Evolutionary conservation across 2,888 invertebrate genomes (phyloP), one percentile per base, ranked within the genome.

Genomic region (Apeira syringaria): DNA sequence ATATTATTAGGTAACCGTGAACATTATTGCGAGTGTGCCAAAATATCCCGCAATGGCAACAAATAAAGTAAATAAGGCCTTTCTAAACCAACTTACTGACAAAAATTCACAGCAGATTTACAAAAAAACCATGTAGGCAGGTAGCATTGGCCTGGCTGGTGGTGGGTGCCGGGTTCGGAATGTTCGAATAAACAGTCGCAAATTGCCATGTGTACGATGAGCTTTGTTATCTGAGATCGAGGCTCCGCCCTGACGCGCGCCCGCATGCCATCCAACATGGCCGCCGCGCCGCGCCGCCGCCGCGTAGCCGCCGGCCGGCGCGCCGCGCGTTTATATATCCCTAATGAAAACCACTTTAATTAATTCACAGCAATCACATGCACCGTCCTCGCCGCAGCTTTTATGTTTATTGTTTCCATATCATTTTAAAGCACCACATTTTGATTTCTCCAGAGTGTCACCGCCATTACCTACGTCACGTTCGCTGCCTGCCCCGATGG

Each of bases 381-480:
- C 74, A 75, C 68, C 68, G 68, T 67, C 69, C 75, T 73, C 66
- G 68, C 61, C 76, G 68, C 71, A 67, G 81, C 80, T 86, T 87
- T 88, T 86, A 88, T 79, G 82, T 86, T 87, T 85, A 87, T 87
- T 83, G 80, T 85, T 83, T 84, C 74, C 78, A 83, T 86, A 86
- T 81, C 79, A 83, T 81, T 85, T 80, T 81, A 81, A 84, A 83
- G 74, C 80, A 74, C 67, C 70, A 70, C 74, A 78, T 82, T 84
- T 76, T 86, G 86, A 88, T 89, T 89, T 85, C 88, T 89, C 88
- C 61, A 75, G 88, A 84, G 88, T 86, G 87, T 85, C 85, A 78
- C 81, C 65, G 61, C 51, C 65, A 68, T 80, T 70, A 68, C 79
- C n/a, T 69, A 79, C 80, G 69, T 76, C 80, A 75, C 78, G 77